Evolutionary conservation across 2,113 vertebrate species (phyloP).

Genomic region (Chamaetylas fuelleborni): DNA sequence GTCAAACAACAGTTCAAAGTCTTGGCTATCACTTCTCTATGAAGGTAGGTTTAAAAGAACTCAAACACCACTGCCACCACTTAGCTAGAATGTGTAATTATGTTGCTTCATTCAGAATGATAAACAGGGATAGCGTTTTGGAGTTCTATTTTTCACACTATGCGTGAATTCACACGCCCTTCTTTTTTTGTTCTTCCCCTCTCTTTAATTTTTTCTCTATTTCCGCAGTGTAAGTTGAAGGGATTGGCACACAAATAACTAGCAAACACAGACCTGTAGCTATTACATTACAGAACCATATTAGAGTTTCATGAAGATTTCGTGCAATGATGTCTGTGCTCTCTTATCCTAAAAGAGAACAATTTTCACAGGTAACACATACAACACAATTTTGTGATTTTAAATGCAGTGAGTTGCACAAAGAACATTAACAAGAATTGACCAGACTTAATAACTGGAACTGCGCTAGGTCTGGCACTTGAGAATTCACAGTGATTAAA

Average conservation of each 20-base stretch:
- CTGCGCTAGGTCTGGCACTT: constrained; percentile 49
- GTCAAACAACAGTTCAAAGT: background rate
- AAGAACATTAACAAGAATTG: constrained; percentile 14
- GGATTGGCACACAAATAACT: background rate
- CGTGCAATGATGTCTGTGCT: constrained; percentile 12
- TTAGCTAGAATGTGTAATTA: background rate
- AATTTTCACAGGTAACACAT: background rate
- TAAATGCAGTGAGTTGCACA: constrained; percentile 31
- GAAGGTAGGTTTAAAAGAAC: constrained; percentile 17
- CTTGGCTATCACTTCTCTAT: background rate
- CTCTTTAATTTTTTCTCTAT: background rate
- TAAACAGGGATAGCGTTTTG: background rate
- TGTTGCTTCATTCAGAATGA: background rate
- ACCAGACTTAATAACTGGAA: constrained; percentile 48
- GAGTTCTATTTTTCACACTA: background rate
- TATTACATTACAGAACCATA: background rate
- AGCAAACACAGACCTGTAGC: background rate
- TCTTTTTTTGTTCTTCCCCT: too few relatives aligned
- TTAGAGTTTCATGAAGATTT: background rate
- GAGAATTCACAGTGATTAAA: constrained; percentile 67
- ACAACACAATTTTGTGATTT: background rate
- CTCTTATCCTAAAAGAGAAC: background rate
- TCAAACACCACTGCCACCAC: constrained; percentile 20
- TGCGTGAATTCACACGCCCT: background rate
- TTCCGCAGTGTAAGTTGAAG: background rate